Conservation (phyloP, 2,113 vertebrate genomes). For the Pycnonotus jocosus region DNA sequence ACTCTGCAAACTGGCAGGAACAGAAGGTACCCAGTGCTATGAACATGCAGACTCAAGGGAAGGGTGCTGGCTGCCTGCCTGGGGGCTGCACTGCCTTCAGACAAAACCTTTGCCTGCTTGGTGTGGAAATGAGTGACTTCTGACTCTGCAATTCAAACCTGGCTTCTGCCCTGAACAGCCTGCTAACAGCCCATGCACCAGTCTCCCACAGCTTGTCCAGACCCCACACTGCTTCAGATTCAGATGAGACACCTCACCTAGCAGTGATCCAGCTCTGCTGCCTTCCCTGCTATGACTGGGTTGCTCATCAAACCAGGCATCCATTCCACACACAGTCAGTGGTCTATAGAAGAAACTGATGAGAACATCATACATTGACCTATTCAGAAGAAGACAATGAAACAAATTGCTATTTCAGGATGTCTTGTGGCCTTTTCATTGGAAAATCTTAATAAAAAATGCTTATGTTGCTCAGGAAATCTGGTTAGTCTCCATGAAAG, state of each 20-base stretch:
- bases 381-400: not conserved
- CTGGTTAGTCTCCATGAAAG: constrained; percentile 27
- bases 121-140: not conserved
- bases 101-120: not conserved
- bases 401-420: constrained; percentile 1
- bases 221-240: fast-evolving
- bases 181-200: fast-evolving
- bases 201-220: not conserved
- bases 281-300: not conserved
- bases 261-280: not conserved
- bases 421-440: not conserved
- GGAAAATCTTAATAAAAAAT: not conserved
- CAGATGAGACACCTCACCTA: not conserved
- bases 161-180: not conserved
- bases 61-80: not conserved
- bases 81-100: not conserved
- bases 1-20: not conserved
- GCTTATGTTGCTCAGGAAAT: constrained; percentile 21
- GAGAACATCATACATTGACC: not conserved
- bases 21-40: not conserved
- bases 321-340: not conserved
- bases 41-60: not conserved
- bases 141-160: not conserved
- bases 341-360: not conserved
- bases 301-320: not conserved